Percentiles rank a stretch among this genome's conserved stretches.
phyloP scores from a whole-genome alignment of 2,797 vertebrate genomes.

The Diglossa cyanea region DNA sequence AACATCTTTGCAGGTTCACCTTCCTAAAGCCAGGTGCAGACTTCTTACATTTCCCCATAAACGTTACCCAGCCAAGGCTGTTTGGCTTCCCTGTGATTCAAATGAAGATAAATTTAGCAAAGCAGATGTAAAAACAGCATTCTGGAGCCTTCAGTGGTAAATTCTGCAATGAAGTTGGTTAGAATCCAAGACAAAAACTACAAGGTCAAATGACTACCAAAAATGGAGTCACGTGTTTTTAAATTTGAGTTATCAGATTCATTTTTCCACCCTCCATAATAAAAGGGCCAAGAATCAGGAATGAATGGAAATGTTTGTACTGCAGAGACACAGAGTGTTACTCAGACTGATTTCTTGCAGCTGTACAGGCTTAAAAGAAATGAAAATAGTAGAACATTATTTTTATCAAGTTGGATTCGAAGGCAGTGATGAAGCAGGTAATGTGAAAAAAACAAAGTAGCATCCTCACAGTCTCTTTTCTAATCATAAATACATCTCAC shows the following conservation, averaged over 20 bases:
- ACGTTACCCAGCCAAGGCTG: background rate
- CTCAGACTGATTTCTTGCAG: background rate
- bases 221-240: background rate
- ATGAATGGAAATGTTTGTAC: background rate
- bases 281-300: conserved; percentile 7
- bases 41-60: background rate
- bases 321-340: background rate
- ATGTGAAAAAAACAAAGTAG: background rate
- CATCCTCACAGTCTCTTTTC: background rate
- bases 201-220: background rate
- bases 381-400: background rate
- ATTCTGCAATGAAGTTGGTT: background rate
- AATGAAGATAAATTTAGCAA: background rate
- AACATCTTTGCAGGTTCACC: background rate
- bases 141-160: background rate
- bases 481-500: background rate
- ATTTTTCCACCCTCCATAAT: background rate
- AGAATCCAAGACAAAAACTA: background rate
- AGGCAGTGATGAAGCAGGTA: conserved; percentile 6
- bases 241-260: background rate
- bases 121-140: background rate
- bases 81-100: background rate
- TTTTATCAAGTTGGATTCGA: background rate
- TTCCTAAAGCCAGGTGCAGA: background rate
- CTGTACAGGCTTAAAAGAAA: background rate